phyloP scores from a whole-genome alignment of 2,113 vertebrate genomes.

The Macrotis lagotis region DNA sequence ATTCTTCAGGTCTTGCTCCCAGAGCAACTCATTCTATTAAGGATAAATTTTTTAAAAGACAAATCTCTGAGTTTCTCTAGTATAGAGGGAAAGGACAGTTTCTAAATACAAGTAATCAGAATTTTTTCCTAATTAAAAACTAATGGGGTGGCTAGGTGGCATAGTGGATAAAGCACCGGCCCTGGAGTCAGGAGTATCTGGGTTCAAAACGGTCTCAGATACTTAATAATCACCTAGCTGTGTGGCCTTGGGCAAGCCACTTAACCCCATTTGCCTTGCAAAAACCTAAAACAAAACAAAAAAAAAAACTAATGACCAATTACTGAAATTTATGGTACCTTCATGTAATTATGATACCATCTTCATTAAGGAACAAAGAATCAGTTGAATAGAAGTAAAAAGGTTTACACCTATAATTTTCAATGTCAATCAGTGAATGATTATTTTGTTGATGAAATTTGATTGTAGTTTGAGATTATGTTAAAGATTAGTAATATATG shows the following conservation, averaged over 20 bases:
- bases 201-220: too few species aligned
- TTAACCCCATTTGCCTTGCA: too few species aligned
- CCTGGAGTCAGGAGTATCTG: too few species aligned
- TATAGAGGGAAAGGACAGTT: background rate
- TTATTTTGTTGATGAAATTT: conserved; percentile 8
- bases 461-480: conserved; percentile 2
- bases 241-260: too few species aligned
- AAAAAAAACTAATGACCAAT: too few species aligned
- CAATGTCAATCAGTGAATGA: conserved; percentile 22
- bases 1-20: conserved; percentile 24
- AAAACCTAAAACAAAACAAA: too few species aligned
- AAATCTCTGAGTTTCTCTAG: conserved; percentile 21
- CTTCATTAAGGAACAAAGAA: conserved; percentile 5
- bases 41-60: conserved; percentile 29
- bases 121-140: background rate
- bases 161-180: too few species aligned
- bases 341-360: background rate
- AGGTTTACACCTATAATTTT: conserved; percentile 8
- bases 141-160: too few species aligned
- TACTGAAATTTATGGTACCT: background rate
- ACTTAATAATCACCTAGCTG: too few species aligned
- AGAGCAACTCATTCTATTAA: background rate
- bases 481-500: conserved; percentile 32
- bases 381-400: background rate
- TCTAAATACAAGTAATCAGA: background rate